Evolutionary conservation across 1,140 invertebrate species (phyloP).

Genomic region (Penaeus indicus): DNA sequence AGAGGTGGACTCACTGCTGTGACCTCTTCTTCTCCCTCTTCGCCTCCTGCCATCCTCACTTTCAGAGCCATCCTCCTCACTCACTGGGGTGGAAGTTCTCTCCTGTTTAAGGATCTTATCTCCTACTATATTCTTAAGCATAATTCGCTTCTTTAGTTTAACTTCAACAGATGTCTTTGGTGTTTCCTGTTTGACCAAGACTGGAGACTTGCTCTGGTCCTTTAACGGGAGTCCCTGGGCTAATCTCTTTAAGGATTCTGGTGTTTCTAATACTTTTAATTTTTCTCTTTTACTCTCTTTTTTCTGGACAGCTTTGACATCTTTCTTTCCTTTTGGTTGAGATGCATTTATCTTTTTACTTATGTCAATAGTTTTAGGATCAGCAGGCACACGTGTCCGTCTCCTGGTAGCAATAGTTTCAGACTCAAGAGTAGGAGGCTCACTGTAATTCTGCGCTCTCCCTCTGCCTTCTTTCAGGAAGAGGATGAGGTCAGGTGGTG

Average conservation of each 20-base stretch:
- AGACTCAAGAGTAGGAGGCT: constrained; percentile 50
- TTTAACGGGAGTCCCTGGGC: constrained; percentile 28
- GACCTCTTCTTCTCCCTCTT: constrained; percentile 20
- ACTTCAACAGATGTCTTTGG: background rate
- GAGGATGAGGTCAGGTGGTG: constrained; percentile 44
- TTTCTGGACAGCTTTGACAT: background rate
- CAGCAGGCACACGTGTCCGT: constrained; percentile 48
- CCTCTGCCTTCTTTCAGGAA: constrained; percentile 56
- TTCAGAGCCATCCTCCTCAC: constrained; percentile 19
- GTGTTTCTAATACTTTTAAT: constrained; percentile 49
- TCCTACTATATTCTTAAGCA: too few relatives aligned
- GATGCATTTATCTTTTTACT: constrained; percentile 1
- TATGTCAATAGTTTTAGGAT: constrained; percentile 10
- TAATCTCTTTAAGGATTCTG: constrained; percentile 54
- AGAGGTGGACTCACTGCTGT: too few relatives aligned
- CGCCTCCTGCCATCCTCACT: background rate
- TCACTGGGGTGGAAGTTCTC: background rate
- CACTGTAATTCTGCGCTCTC: constrained; percentile 45
- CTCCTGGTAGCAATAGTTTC: constrained; percentile 55
- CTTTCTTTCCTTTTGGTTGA: constrained; percentile 32
- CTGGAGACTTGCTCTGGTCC: constrained; percentile 17
- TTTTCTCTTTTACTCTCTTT: constrained; percentile 34
- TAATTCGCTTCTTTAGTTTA: too few relatives aligned
- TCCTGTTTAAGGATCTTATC: background rate
- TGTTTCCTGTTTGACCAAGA: constrained; percentile 14